Conservation (phyloP, 2,113 vertebrate genomes). For the Phrynocephalus versicolor region DNA sequence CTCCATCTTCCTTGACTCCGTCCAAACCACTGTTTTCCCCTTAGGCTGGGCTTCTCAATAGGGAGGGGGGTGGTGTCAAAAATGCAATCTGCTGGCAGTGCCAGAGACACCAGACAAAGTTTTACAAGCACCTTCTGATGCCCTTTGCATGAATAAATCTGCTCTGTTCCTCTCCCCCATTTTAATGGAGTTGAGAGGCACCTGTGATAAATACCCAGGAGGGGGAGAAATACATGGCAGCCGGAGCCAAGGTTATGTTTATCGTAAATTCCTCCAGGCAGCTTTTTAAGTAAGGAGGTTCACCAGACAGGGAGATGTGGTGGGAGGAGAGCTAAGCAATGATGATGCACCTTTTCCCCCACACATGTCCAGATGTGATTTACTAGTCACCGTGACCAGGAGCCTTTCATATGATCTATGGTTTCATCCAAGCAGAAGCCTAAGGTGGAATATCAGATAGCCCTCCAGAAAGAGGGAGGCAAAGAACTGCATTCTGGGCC, state of each 20-base stretch:
- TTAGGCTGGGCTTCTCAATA: too few relatives aligned
- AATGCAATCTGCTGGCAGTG: neutral
- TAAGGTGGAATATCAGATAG: neutral
- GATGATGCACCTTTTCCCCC: neutral
- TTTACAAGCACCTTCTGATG: constrained; percentile 18
- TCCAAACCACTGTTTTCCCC: neutral
- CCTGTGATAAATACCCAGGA: constrained; percentile 24
- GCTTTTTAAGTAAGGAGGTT: neutral
- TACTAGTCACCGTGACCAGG: neutral
- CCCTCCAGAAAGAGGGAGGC: neutral
- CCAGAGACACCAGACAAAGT: neutral
- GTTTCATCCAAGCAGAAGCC: neutral
- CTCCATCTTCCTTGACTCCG: neutral
- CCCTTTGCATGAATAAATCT: constrained; percentile 26
- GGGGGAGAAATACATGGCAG: neutral
- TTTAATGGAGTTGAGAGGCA: constrained; percentile 20
- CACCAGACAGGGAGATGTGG: neutral
- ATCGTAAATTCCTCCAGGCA: constrained; percentile 14
- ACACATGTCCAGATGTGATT: neutral
- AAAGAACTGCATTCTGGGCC: neutral
- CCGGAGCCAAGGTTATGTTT: constrained; percentile 30
- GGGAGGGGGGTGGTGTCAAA: neutral
- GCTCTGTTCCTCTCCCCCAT: constrained; percentile 16
- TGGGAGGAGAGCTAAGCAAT: neutral
- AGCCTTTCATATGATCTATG: neutral